Evolutionary conservation across 2,797 vertebrate species (phyloP).

Genomic region (Oryzias dopingdopingensis): DNA sequence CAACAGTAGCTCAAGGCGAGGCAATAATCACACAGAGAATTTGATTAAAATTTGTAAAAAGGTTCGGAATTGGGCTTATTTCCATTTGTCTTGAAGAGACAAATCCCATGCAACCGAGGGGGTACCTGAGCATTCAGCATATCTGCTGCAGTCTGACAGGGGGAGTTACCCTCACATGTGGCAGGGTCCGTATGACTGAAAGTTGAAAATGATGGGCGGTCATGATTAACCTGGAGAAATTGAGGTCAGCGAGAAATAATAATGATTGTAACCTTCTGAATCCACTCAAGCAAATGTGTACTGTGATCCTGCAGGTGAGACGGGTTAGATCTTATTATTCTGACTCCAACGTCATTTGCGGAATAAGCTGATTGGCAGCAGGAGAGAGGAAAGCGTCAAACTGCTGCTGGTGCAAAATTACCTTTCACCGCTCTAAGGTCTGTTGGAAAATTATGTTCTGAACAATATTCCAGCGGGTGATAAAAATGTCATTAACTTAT

Average conservation of each 20-base stretch:
- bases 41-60: constrained; percentile 24
- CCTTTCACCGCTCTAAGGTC: constrained; percentile 26
- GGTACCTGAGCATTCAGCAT: neutral
- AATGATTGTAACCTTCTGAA: constrained; percentile 4
- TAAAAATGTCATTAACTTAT: constrained; percentile 28
- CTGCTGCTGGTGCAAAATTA: constrained; percentile 21
- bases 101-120: constrained; percentile 3
- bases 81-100: constrained; percentile 11
- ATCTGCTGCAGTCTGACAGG: neutral
- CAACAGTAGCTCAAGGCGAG: constrained; percentile 47
- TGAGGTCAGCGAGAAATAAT: constrained; percentile 18
- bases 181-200: neutral
- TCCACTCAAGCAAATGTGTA: constrained; percentile 6
- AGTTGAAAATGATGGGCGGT: constrained; percentile 1
- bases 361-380: constrained; percentile 15
- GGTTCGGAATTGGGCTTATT: constrained; percentile 9
- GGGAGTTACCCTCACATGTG: fast-evolving
- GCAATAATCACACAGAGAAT: constrained; percentile 44
- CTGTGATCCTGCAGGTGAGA: neutral
- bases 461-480: constrained; percentile 23
- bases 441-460: constrained; percentile 16
- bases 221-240: constrained; percentile 26
- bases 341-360: constrained; percentile 5
- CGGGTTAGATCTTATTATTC: constrained; percentile 17
- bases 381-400: constrained; percentile 16